Evolutionary conservation across 2,888 invertebrate genomes (phyloP), one percentile per base, ranked within the genome.

Genomic region (Helobdella robusta): DNA sequence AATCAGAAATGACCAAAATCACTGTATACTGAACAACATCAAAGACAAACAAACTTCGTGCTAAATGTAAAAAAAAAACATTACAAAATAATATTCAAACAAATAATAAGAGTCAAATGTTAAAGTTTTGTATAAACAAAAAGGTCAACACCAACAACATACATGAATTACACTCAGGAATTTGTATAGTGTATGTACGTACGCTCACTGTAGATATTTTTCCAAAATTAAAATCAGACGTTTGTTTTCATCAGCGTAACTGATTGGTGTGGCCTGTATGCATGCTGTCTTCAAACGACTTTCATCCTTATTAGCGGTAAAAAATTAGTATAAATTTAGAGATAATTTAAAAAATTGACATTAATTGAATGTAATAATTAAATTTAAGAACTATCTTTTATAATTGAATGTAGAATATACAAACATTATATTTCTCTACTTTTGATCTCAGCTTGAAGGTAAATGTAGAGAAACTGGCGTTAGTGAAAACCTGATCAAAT

Each of bases 371-470:
- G 5, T 20, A 20, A 15, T 52, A n/a, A n/a, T 8, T n/a, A n/a
- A 52, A n/a, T 52, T n/a, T n/a, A 52, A 20, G 23, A 8, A n/a
- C 11, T 8, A 52, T 20, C 11, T 15, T 15, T 20, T 52, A 8
- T 15, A 20, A n/a, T 52, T n/a, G 11, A 15, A 8, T n/a, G 20
- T 11, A 59, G 23, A 32, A 59, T 1, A 23, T 23, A 64, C 68
- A 85, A 81, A 91, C 93, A 77, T 91, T 93, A 77, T 87, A 98
- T 15, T 85, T 87, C 80, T 98, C 97, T 81, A 89, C 84, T 81
- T 91, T 92, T 36, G 89, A 86, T 66, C 93, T 83, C 72, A 94
- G 83, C 78, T 88, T 89, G 77, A 94, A 89, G 35, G 88, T 83
- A 75, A 85, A 90, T 0, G 86, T 84, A 74, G 85, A 86, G 79